Conservation (phyloP, 2,888 invertebrate genomes). For the Allygus modestus region DNA sequence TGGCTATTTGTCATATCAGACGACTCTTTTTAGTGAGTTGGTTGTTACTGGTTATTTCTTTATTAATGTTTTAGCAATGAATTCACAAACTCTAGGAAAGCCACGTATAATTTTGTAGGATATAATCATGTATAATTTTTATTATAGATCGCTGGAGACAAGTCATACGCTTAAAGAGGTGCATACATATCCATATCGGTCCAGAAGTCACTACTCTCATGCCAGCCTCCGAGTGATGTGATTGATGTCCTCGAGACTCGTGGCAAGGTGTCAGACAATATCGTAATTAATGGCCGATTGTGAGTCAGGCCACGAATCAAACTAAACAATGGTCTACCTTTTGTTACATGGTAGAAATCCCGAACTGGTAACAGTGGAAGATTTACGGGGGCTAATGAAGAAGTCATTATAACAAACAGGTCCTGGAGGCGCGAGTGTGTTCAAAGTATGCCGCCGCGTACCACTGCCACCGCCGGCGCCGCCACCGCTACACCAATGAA, state of each 20-base stretch:
- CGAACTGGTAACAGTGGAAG: slow-evolving; percentile 11
- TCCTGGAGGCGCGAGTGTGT: slow-evolving; percentile 38
- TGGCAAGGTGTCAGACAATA: slow-evolving; percentile 22
- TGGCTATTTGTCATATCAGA: not conserved
- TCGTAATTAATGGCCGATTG: slow-evolving; percentile 40
- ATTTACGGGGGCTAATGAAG: slow-evolving; percentile 49
- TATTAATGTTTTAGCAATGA: no score
- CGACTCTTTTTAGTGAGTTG: not conserved
- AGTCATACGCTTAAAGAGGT: no score
- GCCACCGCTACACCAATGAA: not conserved
- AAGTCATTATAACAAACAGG: slow-evolving; percentile 51
- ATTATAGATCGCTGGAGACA: no score
- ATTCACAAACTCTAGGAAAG: no score
- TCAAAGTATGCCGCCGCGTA: slow-evolving; percentile 30
- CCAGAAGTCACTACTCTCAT: not conserved
- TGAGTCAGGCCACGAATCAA: slow-evolving; percentile 14
- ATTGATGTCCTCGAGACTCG: not conserved
- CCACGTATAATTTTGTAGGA: no score
- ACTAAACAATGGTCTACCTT: slow-evolving; percentile 5
- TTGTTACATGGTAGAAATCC: slow-evolving; percentile 14
- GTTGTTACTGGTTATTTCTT: not conserved
- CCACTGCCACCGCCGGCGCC: not conserved
- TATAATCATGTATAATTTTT: no score
- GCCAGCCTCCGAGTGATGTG: not conserved
- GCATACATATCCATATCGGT: no score